phyloP scores from a whole-genome alignment of 2,888 invertebrate species.

The Holacanthella duospinosa region DNA sequence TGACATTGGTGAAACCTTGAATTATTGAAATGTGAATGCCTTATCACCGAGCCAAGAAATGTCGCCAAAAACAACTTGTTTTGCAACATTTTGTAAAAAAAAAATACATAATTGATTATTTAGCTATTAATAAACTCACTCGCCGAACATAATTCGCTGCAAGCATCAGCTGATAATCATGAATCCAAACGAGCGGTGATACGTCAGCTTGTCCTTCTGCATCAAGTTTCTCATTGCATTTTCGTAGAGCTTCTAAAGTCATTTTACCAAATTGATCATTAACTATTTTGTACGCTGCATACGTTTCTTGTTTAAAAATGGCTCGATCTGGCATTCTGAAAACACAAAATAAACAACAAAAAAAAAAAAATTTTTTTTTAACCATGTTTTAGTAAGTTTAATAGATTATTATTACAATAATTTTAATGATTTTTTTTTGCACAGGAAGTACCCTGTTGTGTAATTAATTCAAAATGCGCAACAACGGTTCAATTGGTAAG shows the following conservation, averaged over 20 bases:
- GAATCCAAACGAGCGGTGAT: constrained; percentile 47
- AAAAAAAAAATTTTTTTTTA: no score
- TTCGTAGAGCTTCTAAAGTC: constrained; percentile 40
- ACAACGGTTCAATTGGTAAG: no score
- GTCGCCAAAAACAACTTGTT: no score
- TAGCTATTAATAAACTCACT: constrained; percentile 29
- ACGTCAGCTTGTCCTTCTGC: constrained; percentile 39
- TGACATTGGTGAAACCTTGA: no score
- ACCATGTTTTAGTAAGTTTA: background rate
- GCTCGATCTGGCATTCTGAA: constrained; percentile 42
- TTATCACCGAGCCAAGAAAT: no score
- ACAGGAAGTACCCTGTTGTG: no score
- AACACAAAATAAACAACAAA: background rate
- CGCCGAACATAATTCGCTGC: constrained; percentile 45
- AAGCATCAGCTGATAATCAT: constrained; percentile 48
- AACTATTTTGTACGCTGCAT: constrained; percentile 42
- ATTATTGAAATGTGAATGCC: no score
- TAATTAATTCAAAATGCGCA: no score
- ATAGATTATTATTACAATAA: no score
- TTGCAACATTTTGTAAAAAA: no score
- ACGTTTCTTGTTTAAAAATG: constrained; percentile 41
- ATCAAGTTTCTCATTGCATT: constrained; percentile 39
- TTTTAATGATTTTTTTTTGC: no score
- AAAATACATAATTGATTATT: no score
- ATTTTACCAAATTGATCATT: constrained; percentile 42